A percentile compares a stretch with the other conserved stretches of the same genome.
Conservation (phyloP, 2,113 vertebrate species). For the Amphiprion percula region DNA sequence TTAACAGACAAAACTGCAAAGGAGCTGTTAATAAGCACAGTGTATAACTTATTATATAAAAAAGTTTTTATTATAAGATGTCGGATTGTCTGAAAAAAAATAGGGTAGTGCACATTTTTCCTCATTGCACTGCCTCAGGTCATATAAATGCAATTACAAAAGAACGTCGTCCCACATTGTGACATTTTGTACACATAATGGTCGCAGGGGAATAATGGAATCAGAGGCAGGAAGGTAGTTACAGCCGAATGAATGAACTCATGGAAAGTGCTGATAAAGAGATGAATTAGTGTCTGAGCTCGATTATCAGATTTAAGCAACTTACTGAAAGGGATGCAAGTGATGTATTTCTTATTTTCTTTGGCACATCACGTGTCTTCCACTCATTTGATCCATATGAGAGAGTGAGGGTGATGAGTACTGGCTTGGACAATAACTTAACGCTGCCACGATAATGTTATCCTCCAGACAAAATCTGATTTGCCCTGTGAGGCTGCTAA, state of each 20-base stretch:
- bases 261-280: too few species aligned
- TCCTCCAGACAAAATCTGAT: conserved; percentile 39
- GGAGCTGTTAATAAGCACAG: not conserved
- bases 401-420: not conserved
- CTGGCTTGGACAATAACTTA: conserved; percentile 19
- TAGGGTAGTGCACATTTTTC: not conserved
- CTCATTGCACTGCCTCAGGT: not conserved
- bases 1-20: conserved; percentile 16
- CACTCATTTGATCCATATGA: not conserved
- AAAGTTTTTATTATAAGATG: too few species aligned
- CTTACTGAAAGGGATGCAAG: too few species aligned
- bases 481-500: conserved; percentile 4
- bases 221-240: too few species aligned
- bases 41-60: not conserved
- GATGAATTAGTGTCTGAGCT: too few species aligned
- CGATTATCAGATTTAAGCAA: too few species aligned
- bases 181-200: not conserved
- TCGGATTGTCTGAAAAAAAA: too few species aligned
- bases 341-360: not conserved
- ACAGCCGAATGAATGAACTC: too few species aligned
- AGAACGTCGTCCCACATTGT: not conserved
- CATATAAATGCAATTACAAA: not conserved
- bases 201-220: not conserved
- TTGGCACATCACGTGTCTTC: not conserved
- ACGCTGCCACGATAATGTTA: conserved; percentile 4